phyloP scores from a whole-genome alignment of 2,888 invertebrate genomes.

The Holacanthella duospinosa region DNA sequence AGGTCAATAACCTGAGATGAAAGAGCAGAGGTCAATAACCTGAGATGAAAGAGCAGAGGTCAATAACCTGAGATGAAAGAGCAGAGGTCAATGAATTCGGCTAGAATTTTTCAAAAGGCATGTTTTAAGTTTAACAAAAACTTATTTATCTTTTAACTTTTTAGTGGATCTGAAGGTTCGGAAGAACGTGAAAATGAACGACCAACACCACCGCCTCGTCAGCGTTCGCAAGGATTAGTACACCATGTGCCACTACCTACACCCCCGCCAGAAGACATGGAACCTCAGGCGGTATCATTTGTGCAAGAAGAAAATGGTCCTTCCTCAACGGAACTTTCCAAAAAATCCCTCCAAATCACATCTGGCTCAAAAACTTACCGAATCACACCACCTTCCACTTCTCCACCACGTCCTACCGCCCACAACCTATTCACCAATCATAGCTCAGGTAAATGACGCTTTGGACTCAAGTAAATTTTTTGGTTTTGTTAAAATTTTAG shows the following conservation, averaged over 20 bases:
- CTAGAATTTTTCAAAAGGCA: background rate
- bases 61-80: too few relatives aligned
- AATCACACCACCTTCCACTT: constrained; percentile 45
- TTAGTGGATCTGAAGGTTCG: constrained; percentile 13
- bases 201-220: constrained; percentile 35
- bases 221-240: constrained; percentile 42
- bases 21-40: too few relatives aligned
- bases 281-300: constrained; percentile 84
- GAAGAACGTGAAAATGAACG: constrained; percentile 16
- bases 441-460: constrained; percentile 13
- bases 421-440: constrained; percentile 44
- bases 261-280: constrained; percentile 73
- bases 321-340: constrained; percentile 28
- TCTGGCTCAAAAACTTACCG: constrained; percentile 80
- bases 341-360: constrained; percentile 49
- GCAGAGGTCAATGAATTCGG: too few relatives aligned
- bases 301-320: constrained; percentile 36
- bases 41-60: too few relatives aligned
- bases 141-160: too few relatives aligned
- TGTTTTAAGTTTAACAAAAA: too few relatives aligned
- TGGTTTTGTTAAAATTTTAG: background rate
- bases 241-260: constrained; percentile 54
- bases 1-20: too few relatives aligned
- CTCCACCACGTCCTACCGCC: constrained; percentile 50
- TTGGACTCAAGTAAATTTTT: background rate